Evolutionary conservation across 2,888 invertebrate species (phyloP), one percentile per base, ranked within the genome.

Genomic region (Acronicta leporina): DNA sequence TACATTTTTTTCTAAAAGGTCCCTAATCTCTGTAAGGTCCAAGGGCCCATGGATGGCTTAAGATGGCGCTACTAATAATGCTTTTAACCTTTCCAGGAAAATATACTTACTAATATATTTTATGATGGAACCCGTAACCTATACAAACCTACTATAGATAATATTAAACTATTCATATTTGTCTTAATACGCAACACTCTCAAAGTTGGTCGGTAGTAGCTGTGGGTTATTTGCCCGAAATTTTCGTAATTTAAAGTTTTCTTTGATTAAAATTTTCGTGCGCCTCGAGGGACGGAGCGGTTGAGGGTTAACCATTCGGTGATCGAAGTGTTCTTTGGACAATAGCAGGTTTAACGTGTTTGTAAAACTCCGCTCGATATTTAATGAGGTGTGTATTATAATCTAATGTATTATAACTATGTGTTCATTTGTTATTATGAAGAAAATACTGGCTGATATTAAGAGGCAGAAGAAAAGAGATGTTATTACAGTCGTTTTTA

Each of bases 151-250:
- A 63, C 51, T 46, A 63, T 66, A 62, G 58, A 75, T 78, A 78
- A 77, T 79, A 77, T 67, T 63, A 62, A 81, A 75, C 84, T 82
- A 82, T 84, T 79, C 79, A 75, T 74, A 80, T 81, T 82, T 80
- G 75, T 68, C 73, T 71, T 62, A 72, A 70, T 73, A 65, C 65
- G 63, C 45, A 70, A 64, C 74, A 73, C 63, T 70, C 65, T 65
- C 60, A 68, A 65, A 66, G 58, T 69, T 67, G 58, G 50, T 14
- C 41, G 46, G 70, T 57, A 67, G 51, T 40, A 38, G 74, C 77
- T 65, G 48, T 51, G 51, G 74, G 76, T 55, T 75, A 64, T 77
- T 75, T 68, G 63, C 64, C 44, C 59, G 43, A 72, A 77, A 75
- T 77, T 78, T 77, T 63, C 64, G 73, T 54, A 78, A 78, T 75